Base-by-base conservation (phyloP, 2,797 vertebrate genomes). In the Enteromius thamalakanensis region DNA sequence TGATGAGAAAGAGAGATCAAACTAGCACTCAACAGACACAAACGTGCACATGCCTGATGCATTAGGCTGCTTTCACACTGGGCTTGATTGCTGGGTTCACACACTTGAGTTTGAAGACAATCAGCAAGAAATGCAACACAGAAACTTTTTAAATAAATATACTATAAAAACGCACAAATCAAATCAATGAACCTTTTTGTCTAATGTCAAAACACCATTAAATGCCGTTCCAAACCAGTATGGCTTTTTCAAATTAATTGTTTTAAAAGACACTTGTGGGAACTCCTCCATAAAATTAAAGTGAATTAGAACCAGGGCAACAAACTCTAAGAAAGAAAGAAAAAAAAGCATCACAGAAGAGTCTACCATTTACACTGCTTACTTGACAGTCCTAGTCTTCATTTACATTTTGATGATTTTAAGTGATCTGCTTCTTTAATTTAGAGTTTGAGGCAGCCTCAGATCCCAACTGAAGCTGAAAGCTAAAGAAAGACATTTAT, bases 1-100 rank as follows among this genome's bases (percentile, higher is more conserved):
- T 81, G 81, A 88, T 85, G 72, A 81, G 76, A 65, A 32, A 75
- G 26, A 34, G 23, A 72, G 53, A 23, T 49, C 49, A 79, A 79
- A 51, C 64, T 37, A 67, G 53, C 19, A 68, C 26, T 68, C 42
- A 79, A 37, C 60, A 51, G 76, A 67, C 42, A 62, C 47, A 79
- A 65, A 45, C 58, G 29, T 71, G 68, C 37, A 23, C 37, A 71
- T 47, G 40, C 23, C 55, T 79, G 29, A 1, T 51, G 49, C 23
- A 78, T 45, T 49, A 29, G 40, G 17, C 37, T 19, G 58, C 8
- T 77, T 77, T 64, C 40, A 78, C 58, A 62, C 76, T 64, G 40
- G 15, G 23, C 26, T 64, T 64, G 3, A 58, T 42, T 42, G 53
- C 21, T 42, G 72, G 21, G 32, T 58, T 58, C 21, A 55, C 53